A percentile compares a stretch with the other conserved stretches of the same genome.
Evolutionary conservation across 2,797 vertebrate genomes (phyloP).

Genomic region (Premnoplex brunnescens): DNA sequence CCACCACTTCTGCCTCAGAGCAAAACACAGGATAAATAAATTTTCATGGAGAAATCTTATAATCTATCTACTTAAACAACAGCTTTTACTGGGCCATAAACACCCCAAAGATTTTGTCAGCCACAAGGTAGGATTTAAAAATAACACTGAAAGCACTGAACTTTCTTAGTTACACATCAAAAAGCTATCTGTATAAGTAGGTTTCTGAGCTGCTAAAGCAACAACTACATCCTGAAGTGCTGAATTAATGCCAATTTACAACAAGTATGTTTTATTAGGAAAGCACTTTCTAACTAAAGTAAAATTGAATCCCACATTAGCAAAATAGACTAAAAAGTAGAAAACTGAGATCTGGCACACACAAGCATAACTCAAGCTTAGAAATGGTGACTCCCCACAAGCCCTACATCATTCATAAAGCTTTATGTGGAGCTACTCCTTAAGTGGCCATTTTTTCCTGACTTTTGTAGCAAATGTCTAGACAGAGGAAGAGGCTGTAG

Average conservation of each 20-base stretch:
- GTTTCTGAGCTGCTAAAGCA: not conserved
- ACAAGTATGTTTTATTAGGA: not conserved
- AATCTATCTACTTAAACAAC: not conserved
- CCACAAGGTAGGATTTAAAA: not conserved
- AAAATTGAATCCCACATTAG: not conserved
- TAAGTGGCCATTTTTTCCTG: not conserved
- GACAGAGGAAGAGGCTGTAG: not conserved
- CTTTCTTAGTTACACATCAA: not conserved
- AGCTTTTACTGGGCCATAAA: not conserved
- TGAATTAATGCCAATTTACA: not conserved
- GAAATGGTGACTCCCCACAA: not conserved
- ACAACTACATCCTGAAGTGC: not conserved
- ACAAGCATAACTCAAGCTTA: not conserved
- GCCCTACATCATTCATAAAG: not conserved
- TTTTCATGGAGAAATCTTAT: not conserved
- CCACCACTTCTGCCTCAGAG: not conserved
- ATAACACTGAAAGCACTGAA: not conserved
- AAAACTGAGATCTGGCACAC: not conserved
- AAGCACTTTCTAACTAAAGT: not conserved
- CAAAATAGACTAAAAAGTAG: not conserved
- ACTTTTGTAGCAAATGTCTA: not conserved
- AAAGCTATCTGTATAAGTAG: not conserved
- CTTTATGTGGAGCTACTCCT: not conserved
- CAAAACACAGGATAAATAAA: not conserved
- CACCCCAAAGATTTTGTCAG: not conserved